These are phyloP conservation scores for Lottia gigantea DNA, from an alignment of 2,888 invertebrate genomes.

Conservation along the genomic window DNA sequence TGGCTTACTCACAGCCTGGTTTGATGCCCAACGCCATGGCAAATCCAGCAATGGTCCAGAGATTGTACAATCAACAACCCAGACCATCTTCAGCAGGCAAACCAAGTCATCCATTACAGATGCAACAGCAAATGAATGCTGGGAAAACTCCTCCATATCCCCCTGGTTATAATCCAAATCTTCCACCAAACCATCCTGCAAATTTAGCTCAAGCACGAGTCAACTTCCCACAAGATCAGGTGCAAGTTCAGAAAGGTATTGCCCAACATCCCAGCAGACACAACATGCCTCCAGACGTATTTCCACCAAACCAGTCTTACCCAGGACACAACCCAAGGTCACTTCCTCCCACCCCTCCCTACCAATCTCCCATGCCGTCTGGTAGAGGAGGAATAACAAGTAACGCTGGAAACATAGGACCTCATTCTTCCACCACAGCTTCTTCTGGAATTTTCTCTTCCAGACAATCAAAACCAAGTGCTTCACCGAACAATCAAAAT, in stretches of 20 bases:
- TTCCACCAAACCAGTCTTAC: background rate
- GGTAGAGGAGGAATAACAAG: background rate
- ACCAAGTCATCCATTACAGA: background rate
- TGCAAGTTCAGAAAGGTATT: background rate
- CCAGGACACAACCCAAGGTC: constrained; percentile 1
- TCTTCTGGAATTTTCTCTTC: no score
- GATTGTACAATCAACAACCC: constrained; percentile 1
- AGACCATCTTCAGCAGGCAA: background rate
- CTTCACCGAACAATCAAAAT: constrained; percentile 23
- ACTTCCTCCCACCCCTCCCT: background rate
- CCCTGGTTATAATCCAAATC: background rate
- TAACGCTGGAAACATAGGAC: no score
- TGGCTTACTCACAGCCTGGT: background rate
- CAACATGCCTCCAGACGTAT: background rate
- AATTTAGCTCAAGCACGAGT: background rate
- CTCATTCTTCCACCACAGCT: no score
- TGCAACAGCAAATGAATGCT: background rate
- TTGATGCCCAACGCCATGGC: constrained; percentile 1
- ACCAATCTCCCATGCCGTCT: background rate
- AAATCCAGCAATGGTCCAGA: constrained; percentile 6
- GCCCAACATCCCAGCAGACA: background rate
- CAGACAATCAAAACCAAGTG: constrained; percentile 7
- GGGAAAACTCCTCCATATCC: background rate
- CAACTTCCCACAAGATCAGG: background rate
- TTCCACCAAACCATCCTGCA: background rate